Evolutionary conservation across 2,113 vertebrate genomes (phyloP).

Genomic region (Leptodactylus fuscus): DNA sequence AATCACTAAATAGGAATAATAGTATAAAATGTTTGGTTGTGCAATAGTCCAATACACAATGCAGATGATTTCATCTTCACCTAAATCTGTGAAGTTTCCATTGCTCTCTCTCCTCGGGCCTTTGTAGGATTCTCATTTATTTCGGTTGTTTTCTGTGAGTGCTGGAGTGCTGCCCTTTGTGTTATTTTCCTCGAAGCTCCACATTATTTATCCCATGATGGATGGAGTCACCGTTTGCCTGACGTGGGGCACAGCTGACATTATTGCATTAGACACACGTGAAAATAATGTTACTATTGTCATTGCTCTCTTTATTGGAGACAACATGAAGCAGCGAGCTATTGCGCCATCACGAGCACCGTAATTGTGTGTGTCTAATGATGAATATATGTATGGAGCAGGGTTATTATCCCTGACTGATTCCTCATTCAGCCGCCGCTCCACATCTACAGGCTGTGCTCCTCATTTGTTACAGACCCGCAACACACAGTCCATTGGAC

Average conservation of each 20-base stretch:
- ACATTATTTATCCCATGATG: conserved; percentile 15
- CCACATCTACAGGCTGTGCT: background rate
- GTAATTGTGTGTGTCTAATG: conserved; percentile 50
- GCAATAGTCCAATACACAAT: background rate
- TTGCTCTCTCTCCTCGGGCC: background rate
- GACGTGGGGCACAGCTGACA: conserved; percentile 52
- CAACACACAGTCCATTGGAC: conserved; percentile 61
- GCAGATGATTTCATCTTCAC: background rate
- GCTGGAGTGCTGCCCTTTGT: conserved; percentile 12
- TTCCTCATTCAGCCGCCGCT: conserved; percentile 21
- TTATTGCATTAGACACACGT: conserved; percentile 45
- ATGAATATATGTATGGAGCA: conserved; percentile 59
- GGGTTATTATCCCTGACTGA: conserved; percentile 52
- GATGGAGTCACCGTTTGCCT: conserved; percentile 43
- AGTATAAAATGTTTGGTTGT: background rate
- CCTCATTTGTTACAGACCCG: conserved; percentile 49
- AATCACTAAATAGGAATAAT: too few relatives aligned
- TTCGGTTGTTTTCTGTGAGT: background rate
- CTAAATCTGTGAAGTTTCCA: background rate
- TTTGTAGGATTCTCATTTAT: background rate
- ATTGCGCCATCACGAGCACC: background rate
- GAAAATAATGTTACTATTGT: conserved; percentile 52
- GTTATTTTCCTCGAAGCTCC: background rate
- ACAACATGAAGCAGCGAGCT: conserved; percentile 44
- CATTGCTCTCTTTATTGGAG: conserved; percentile 41